Base-by-base conservation (phyloP, 2,888 invertebrate genomes). In the Empis livida region DNA sequence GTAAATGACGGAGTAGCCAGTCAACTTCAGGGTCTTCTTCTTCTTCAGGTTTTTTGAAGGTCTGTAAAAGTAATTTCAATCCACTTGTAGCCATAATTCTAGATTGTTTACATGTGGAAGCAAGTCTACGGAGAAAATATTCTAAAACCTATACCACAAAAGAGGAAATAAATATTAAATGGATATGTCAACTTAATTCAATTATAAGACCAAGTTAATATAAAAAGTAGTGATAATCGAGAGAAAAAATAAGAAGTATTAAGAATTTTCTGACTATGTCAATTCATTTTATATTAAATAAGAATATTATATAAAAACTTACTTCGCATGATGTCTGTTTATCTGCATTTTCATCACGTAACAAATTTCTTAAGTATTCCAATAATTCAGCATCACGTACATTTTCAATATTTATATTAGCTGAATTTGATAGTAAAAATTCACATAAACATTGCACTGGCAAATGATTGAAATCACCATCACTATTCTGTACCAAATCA, bases 381-480 rank as follows among this genome's bases (percentile, higher is more conserved):
- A 77, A 68, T 53, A 92, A 71, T 66, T 92, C 90, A 9, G 71
- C 71, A 58, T 85, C 81, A 54, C 85, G 83, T 30, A 59, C 62
- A 46, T 69, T 70, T 47, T 85, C 82, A n/a, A 79, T 73, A 58
- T 80, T 80, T 55, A 82, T 82, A 51, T 78, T 76, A 3, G 74
- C 73, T 1, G 78, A 72, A 46, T 77, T 77, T 51, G 82, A 79
- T 2, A 94, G 76, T 43, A 96, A 75, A 71, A 95, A 95, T 72
- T 96, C 96, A 72, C 96, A 96, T 43, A 97, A 76, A 63, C 95
- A 96, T 62, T 95, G 95, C n/a, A 96, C 93, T 0, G 96, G 96
- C 16, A 97, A 72, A 56, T 93, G 88, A 60, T 88, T 85, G 53
- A 73, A 70, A 46, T 70, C 69, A 4, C 64, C 86, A 61, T 93